These are phyloP conservation scores for Volucella inflata DNA, from an alignment of 2,888 invertebrate genomes.

Conservation along the genomic window DNA sequence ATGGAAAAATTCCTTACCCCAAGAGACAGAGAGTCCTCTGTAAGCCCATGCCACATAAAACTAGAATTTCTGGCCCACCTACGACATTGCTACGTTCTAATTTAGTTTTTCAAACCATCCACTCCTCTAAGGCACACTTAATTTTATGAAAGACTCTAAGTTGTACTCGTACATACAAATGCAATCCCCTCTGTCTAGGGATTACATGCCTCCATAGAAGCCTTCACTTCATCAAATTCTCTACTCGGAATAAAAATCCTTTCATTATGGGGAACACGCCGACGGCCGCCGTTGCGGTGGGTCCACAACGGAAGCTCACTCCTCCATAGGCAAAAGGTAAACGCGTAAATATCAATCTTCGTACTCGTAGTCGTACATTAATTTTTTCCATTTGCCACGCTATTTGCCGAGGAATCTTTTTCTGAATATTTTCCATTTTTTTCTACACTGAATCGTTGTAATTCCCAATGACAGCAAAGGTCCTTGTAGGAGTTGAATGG, in stretches of 20 bases:
- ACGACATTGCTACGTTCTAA: no score
- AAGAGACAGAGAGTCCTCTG: no score
- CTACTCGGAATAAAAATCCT: constrained; percentile 60
- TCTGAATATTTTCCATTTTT: constrained; percentile 15
- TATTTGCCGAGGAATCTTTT: constrained; percentile 63
- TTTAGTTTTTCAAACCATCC: no score
- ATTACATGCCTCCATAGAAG: no score
- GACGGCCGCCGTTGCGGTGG: background rate
- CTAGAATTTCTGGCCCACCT: no score
- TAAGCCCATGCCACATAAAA: no score
- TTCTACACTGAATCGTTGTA: constrained; percentile 16
- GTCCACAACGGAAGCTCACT: background rate
- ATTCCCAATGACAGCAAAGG: constrained; percentile 27
- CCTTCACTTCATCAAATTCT: constrained; percentile 15
- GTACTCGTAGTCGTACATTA: constrained; percentile 44
- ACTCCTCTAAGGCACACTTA: no score
- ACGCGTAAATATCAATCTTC: constrained; percentile 45
- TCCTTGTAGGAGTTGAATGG: constrained; percentile 38
- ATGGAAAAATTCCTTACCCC: no score
- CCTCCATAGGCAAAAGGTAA: constrained; percentile 55
- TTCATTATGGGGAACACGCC: constrained; percentile 43
- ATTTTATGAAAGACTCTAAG: no score
- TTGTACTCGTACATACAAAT: no score
- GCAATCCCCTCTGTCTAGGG: no score
- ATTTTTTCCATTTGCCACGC: constrained; percentile 59